phyloP scores from a whole-genome alignment of 2,888 invertebrate species.

The Caenorhabditis doughertyi region DNA sequence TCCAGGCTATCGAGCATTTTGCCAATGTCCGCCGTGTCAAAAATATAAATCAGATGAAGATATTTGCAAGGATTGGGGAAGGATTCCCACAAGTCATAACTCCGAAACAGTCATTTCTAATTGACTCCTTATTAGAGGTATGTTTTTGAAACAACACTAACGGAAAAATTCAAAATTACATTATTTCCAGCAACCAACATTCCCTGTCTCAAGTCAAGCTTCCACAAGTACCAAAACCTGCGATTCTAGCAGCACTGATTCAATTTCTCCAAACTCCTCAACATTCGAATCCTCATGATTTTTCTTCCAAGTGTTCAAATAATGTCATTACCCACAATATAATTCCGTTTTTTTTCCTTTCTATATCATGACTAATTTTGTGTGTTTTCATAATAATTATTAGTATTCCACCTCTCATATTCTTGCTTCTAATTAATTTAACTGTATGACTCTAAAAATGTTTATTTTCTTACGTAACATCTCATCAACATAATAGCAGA shows the following conservation, averaged over 20 bases:
- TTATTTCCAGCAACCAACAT: slow-evolving; percentile 26
- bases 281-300: slow-evolving; percentile 34
- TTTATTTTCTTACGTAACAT: slow-evolving; percentile 32
- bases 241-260: slow-evolving; percentile 30
- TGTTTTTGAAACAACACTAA: neutral
- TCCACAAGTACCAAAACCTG: slow-evolving; percentile 18
- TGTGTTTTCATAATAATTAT: neutral
- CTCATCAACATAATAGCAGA: slow-evolving; percentile 10
- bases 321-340: too few relatives aligned
- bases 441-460: neutral
- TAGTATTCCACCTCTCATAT: neutral
- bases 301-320: too few relatives aligned
- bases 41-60: neutral
- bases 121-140: slow-evolving; percentile 69
- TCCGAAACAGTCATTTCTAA: slow-evolving; percentile 59
- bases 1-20: slow-evolving; percentile 93
- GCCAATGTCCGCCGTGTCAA: slow-evolving; percentile 69
- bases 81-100: slow-evolving; percentile 1
- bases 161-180: neutral
- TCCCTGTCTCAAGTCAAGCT: slow-evolving; percentile 7
- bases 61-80: neutral
- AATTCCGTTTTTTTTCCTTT: neutral
- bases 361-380: neutral
- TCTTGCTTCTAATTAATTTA: neutral
- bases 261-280: slow-evolving; percentile 58